Evolutionary conservation across 2,888 invertebrate genomes (phyloP), one percentile per base, ranked within the genome.

Genomic region (Mythimna pallens): DNA sequence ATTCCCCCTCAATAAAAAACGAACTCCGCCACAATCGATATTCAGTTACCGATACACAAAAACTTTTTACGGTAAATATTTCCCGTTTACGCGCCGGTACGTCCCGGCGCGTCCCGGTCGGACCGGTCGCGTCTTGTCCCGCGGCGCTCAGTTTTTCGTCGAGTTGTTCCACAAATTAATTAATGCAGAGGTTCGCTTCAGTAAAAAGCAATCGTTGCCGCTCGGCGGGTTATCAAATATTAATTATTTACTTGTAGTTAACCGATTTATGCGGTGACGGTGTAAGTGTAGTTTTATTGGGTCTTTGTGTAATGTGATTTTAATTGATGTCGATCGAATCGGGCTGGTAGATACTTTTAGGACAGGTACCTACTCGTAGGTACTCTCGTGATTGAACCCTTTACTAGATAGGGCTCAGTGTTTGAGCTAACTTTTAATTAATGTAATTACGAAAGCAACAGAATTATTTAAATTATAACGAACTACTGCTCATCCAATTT

Each of bases 111-210:
- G n/a, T 20, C 20, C 61, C 73, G n/a, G 69, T 5, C 65, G 25
- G 25, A 3, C 54, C 67, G 22, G 62, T 17, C 25, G 12, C 50
- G 14, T 65, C 80, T 82, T 81, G 84, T 84, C 89, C 83, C 81
- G 76, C 64, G 78, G 85, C 82, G 80, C 73, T 82, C 76, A 85
- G 82, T 87, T 88, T 87, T 89, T 90, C 83, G 69, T 52, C 61
- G 76, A 78, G 75, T 83, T 87, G 87, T 87, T 87, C 82, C 81
- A 76, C 85, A 88, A 89, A 89, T 89, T 89, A 90, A 90, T 90
- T 89, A 90, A 89, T 89, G 86, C 80, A 68, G 75, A 86, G 85
- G 79, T 80, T 78, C 76, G 83, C 86, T 85, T 86, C 84, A 82
- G 79, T 80, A 77, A 67, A 65, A 80, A 65, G 64, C 82, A 65